These are phyloP conservation scores for Hemaris fuciformis DNA, from an alignment of 2,888 invertebrate genomes.

Conservation along the genomic window DNA sequence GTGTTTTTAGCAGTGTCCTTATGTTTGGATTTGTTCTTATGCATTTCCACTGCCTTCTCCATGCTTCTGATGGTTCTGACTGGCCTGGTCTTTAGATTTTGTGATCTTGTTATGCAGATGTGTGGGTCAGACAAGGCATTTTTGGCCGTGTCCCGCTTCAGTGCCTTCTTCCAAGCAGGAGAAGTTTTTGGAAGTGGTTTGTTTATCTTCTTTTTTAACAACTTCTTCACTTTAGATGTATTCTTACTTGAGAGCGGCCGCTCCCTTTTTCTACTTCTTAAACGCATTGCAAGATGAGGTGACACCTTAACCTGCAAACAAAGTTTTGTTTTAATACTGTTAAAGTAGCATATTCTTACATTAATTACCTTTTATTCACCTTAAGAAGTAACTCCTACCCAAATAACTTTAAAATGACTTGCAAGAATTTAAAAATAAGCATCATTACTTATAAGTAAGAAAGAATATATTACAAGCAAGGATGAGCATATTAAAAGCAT, in stretches of 20 bases:
- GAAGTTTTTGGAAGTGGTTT: conserved; percentile 48
- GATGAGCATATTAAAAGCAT: no score
- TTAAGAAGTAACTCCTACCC: no score
- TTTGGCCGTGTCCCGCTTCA: conserved; percentile 55
- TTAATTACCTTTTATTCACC: no score
- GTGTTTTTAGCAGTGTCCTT: conserved; percentile 56
- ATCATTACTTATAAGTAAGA: no score
- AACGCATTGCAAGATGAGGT: conserved; percentile 81
- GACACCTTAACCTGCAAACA: conserved; percentile 54
- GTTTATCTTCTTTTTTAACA: conserved; percentile 48
- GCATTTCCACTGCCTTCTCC: conserved; percentile 61
- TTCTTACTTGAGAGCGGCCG: conserved; percentile 75
- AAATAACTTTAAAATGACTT: no score
- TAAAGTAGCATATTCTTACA: no score
- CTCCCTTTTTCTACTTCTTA: conserved; percentile 85
- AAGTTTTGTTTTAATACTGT: no score
- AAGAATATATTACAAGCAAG: no score
- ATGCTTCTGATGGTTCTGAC: conserved; percentile 66
- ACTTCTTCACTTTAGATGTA: conserved; percentile 51
- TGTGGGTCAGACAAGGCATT: conserved; percentile 59
- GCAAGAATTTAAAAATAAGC: no score
- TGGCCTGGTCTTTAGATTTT: conserved; percentile 61
- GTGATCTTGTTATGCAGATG: conserved; percentile 63
- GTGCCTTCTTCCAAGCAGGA: conserved; percentile 62
- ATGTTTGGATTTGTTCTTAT: conserved; percentile 53